Conservation (phyloP, 2,113 vertebrate genomes). For the Atlantisia rogersi region DNA sequence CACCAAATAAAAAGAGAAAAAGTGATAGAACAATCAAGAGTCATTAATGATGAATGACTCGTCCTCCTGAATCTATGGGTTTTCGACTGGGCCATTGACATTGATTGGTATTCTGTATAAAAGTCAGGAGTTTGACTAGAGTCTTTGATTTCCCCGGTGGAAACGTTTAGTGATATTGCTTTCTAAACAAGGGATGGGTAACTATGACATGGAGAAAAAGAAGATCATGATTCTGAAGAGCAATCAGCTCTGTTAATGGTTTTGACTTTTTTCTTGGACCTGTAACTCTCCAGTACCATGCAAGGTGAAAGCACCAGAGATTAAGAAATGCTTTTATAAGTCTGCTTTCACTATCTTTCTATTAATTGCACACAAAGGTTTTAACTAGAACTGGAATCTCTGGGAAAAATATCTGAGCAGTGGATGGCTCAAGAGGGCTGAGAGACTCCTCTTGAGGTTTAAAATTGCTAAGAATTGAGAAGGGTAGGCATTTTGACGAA, state of each 20-base stretch:
- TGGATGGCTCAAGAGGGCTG: neutral
- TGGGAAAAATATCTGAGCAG: neutral
- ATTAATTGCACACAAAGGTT: neutral
- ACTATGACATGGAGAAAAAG: neutral
- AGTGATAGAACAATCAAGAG: slow-evolving; percentile 26
- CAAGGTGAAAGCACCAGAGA: neutral
- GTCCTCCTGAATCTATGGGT: neutral
- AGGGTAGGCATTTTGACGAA: neutral
- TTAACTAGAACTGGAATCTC: neutral
- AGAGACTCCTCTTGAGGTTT: neutral
- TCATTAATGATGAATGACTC: slow-evolving; percentile 44
- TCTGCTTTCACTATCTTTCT: neutral
- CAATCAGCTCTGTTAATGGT: neutral
- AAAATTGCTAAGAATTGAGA: neutral
- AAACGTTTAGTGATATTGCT: slow-evolving; percentile 9
- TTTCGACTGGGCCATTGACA: neutral
- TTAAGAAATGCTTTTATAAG: neutral
- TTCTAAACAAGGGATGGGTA: slow-evolving; percentile 22
- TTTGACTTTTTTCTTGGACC: neutral
- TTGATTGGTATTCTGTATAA: slow-evolving; percentile 26
- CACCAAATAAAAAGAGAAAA: slow-evolving; percentile 34
- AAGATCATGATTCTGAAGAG: neutral
- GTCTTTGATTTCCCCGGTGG: slow-evolving; percentile 36
- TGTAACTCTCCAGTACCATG: neutral
- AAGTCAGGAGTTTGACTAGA: neutral